Percentiles rank a stretch among this genome's conserved stretches.
Conservation (phyloP, 2,113 vertebrate species). For the Theristicus caerulescens region DNA sequence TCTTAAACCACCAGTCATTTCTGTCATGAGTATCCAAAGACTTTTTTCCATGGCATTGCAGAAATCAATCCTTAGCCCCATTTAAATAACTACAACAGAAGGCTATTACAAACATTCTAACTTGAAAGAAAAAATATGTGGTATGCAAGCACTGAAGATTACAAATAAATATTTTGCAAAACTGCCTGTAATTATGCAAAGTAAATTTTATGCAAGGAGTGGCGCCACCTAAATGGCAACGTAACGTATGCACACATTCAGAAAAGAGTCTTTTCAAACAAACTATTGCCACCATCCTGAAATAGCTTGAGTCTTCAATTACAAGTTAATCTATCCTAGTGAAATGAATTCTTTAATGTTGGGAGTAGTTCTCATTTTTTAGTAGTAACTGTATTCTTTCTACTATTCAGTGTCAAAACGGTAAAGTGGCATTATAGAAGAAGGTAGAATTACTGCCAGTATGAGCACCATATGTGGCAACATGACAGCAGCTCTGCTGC, state of each 20-base stretch:
- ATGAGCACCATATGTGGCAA: background rate
- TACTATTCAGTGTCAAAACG: background rate
- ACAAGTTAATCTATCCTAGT: background rate
- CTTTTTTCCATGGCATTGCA: background rate
- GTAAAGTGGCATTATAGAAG: background rate
- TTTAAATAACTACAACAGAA: background rate
- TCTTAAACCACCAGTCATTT: background rate
- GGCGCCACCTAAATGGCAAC: background rate
- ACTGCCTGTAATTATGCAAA: conserved; percentile 42
- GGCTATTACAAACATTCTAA: background rate
- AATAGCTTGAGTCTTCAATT: background rate
- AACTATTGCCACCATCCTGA: background rate
- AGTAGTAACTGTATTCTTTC: background rate
- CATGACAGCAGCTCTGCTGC: background rate
- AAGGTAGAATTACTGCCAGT: background rate
- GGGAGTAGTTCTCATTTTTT: background rate
- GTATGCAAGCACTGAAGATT: background rate
- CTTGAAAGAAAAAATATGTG: background rate
- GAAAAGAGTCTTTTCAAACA: background rate
- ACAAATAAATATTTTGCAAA: conserved; percentile 18
- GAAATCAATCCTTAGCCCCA: background rate
- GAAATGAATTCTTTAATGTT: background rate
- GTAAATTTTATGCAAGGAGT: background rate
- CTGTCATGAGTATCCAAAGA: background rate
- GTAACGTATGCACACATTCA: background rate